Base-by-base conservation (phyloP, 2,888 invertebrate genomes). In the Netelia fuscicornis region DNA sequence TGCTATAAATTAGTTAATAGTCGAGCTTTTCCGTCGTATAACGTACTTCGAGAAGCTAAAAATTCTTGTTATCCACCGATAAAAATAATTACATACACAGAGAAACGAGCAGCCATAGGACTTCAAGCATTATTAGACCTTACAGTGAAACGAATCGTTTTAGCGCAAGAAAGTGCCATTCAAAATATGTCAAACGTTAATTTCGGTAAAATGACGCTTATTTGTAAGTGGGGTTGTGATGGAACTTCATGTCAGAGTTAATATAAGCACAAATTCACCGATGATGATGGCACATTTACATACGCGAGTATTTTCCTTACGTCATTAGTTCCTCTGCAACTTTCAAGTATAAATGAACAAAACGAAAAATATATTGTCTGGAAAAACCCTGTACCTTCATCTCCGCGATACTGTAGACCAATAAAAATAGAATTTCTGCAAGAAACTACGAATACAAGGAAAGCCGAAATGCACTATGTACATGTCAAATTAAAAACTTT, bases 401-500 rank as follows among this genome's bases (percentile, higher is more conserved):
- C 70, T 56, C 70, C 70, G 52, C 67, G 81, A 54, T 81, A 81
- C 65, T 81, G 75, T 67, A 30, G 75, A 25, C 74, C 74, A 44
- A 67, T 75, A 37, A 64, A 64, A 67, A 75, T 75, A 62, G 62
- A 81, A 74, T 75, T 81, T 81, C 30, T 81, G 68, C 75, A 75
- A 81, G 68, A 75, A 81, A 75, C 74, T 75, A 68, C 74, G 68
- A 65, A 64, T 65, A 54, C 60, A 75, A 48, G 44, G 54, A 75
- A 54, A 37, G 72, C 58, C 25, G 68, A 56, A 81, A 48, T 30
- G 54, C 74, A 81, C 67, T 68, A 81, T 54, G 42, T 75, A 64
- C 52, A 65, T 42, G 56, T 75, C 74, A 48, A 44, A 25, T 74
- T 44, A 30, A 70, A 52, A 70, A 48, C 17, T 25, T 70, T 52